Evolutionary conservation across 2,113 vertebrate genomes (phyloP), one percentile per base, ranked within the genome.

Genomic region (Pyxicephalus adspersus): DNA sequence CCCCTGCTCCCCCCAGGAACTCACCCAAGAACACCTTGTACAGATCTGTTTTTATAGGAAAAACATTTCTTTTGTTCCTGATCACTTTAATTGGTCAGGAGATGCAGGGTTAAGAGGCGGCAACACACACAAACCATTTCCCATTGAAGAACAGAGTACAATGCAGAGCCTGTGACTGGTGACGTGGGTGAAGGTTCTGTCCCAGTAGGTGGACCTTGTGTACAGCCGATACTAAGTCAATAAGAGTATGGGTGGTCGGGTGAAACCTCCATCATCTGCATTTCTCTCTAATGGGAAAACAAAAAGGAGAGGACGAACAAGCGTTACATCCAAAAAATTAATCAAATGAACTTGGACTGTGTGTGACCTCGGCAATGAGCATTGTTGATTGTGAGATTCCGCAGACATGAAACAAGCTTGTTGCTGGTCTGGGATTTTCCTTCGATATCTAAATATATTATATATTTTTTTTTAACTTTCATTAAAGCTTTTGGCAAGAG

Each of bases 311-410:
- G 64, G 76, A 50, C n/a, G n/a, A 20, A 58, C 52, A 55, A 80
- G 64, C 52, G 52, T 8, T 4, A 31, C 57, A 80, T 72, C 67
- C 67, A 80, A 79, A 71, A 80, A 80, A 80, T 63, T 72, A 80
- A 80, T 80, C 57, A 80, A 68, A 65, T 11, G 19, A 51, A 34
- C 31, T 72, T 80, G 77, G 65, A 70, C 77, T 51, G 29, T 17
- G 34, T 51, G 66, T 71, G 66, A 80, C 77, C 55, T 51, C 51
- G 55, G 54, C 51, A 79, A 28, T 17, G 22, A 31, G 31, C 17
- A 19, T 28, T 79, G 77, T 70, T 64, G 64, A 45, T 70, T 52
- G 55, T 70, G 58, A 18, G 66, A 70, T 80, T 71, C 23, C 55
- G 28, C 28, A 15, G 7, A 17, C 64, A 55, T 70, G 54, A 60